Conservation (phyloP, 2,113 vertebrate genomes). For the Rousettus leschenaultii region DNA sequence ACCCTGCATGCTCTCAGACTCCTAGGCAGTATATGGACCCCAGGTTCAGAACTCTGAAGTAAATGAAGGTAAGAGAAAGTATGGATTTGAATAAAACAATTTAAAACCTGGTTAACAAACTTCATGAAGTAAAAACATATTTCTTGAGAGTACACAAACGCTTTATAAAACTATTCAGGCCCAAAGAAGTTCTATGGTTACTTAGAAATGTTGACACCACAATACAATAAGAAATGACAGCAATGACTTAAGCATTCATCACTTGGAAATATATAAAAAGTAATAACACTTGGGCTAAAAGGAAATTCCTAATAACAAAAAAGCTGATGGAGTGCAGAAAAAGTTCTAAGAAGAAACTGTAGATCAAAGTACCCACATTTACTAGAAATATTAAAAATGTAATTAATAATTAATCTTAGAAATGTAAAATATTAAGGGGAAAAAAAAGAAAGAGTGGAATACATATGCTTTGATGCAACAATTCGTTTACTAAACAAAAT, state of each 20-base stretch:
- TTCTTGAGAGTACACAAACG: background rate
- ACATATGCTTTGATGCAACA: conserved; percentile 7
- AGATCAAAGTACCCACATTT: background rate
- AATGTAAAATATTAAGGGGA: background rate
- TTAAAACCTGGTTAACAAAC: background rate
- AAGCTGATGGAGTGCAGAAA: background rate
- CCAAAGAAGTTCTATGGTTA: background rate
- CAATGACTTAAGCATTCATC: background rate
- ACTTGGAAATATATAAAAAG: background rate
- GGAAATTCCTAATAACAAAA: background rate
- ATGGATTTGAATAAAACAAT: background rate
- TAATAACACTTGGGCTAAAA: background rate
- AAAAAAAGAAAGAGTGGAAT: background rate
- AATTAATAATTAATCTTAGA: conserved; percentile 12
- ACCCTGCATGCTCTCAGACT: background rate
- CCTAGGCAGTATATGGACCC: background rate
- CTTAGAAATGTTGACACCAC: background rate
- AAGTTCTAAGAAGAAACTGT: background rate
- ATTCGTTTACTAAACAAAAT: background rate
- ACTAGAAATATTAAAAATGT: conserved; percentile 29
- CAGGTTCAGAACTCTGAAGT: background rate
- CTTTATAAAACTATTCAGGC: background rate
- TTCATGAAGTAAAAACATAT: background rate
- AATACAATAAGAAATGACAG: background rate
- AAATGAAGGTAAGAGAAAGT: background rate